A percentile compares a stretch with the other conserved stretches of the same genome.
These are phyloP conservation scores for Scolopax rusticola DNA, from an alignment of 2,797 vertebrate genomes.

Conservation along the genomic window DNA sequence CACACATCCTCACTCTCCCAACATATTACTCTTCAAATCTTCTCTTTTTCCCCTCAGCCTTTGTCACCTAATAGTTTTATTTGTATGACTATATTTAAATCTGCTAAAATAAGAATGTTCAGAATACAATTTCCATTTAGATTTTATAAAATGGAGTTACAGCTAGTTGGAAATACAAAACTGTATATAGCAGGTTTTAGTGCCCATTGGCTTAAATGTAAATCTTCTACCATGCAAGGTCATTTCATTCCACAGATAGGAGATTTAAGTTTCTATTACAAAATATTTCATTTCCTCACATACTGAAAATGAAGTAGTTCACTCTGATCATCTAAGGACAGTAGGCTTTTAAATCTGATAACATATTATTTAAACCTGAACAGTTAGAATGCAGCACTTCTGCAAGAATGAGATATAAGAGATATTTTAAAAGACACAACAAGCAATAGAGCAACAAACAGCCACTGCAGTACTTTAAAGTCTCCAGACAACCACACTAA, in stretches of 20 bases:
- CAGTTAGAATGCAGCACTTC: neutral
- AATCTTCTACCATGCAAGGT: slow-evolving; percentile 47
- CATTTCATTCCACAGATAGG: slow-evolving; percentile 42
- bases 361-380: slow-evolving; percentile 49
- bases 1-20: neutral
- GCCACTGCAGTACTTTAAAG: neutral
- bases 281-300: slow-evolving; percentile 50
- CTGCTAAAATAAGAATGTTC: neutral
- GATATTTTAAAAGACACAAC: slow-evolving; percentile 17
- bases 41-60: neutral
- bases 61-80: slow-evolving; percentile 10
- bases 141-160: slow-evolving; percentile 19
- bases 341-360: slow-evolving; percentile 46
- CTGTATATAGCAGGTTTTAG: slow-evolving; percentile 20
- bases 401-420: neutral
- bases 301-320: slow-evolving; percentile 54
- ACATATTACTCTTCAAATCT: neutral
- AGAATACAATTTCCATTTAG: slow-evolving; percentile 26
- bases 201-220: slow-evolving; percentile 49
- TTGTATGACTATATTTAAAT: slow-evolving; percentile 20
- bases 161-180: slow-evolving; percentile 19
- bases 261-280: slow-evolving; percentile 59
- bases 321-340: slow-evolving; percentile 30
- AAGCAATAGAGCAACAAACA: slow-evolving; percentile 18
- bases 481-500: neutral